Evolutionary conservation across 2,888 invertebrate genomes (phyloP).

Genomic region (Fragum fragum): DNA sequence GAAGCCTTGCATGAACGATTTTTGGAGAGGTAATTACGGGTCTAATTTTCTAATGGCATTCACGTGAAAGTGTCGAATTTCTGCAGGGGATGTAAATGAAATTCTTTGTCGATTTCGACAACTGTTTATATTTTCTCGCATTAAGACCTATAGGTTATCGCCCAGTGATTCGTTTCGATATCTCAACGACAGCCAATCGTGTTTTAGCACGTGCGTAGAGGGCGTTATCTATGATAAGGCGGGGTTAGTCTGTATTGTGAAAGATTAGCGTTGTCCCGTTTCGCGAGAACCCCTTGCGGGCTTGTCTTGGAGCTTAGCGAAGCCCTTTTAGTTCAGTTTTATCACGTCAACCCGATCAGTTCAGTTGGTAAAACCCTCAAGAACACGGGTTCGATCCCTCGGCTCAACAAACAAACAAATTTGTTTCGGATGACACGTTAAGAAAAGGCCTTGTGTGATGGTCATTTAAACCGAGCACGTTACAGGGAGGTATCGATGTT

Average conservation of each 20-base stretch:
- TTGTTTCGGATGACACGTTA: no score
- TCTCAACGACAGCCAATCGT: constrained; percentile 36
- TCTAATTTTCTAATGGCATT: constrained; percentile 73
- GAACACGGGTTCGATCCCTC: no score
- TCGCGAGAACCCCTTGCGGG: no score
- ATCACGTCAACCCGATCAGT: no score
- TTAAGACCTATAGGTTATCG: constrained; percentile 1
- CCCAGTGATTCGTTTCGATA: not conserved
- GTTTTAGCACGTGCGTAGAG: constrained; percentile 55
- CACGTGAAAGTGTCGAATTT: constrained; percentile 72
- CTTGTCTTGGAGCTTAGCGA: no score
- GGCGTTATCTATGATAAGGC: not conserved
- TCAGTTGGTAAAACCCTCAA: no score
- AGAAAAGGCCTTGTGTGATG: no score
- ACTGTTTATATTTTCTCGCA: constrained; percentile 51
- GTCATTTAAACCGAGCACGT: no score
- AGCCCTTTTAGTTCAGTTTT: no score
- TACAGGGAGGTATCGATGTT: no score
- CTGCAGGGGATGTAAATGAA: constrained; percentile 69
- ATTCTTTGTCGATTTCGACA: constrained; percentile 53
- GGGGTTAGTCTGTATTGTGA: no score
- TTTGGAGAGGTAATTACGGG: constrained; percentile 67
- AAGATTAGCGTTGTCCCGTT: not conserved
- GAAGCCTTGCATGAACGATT: constrained; percentile 58
- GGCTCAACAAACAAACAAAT: no score